These are phyloP conservation scores for Agrilus cyanescens DNA, from an alignment of 2,888 invertebrate genomes.

Conservation along the genomic window DNA sequence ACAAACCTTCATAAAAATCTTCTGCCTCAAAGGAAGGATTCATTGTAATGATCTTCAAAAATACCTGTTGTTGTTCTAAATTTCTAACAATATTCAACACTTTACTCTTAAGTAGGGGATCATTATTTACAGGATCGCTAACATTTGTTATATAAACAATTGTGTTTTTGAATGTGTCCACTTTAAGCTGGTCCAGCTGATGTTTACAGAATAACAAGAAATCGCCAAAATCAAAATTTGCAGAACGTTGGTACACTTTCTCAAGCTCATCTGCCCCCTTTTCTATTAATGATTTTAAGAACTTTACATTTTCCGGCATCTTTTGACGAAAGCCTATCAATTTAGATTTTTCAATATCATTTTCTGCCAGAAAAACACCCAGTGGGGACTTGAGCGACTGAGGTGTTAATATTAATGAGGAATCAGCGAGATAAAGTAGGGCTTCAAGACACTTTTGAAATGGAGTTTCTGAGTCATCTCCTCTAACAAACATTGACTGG, in stretches of 20 bases:
- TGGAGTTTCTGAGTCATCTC: background rate
- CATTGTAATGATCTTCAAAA: too few relatives aligned
- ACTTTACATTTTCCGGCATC: constrained; percentile 6
- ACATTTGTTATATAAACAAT: constrained; percentile 11
- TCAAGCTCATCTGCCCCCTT: constrained; percentile 3
- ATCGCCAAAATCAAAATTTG: constrained; percentile 10
- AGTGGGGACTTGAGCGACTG: constrained; percentile 7
- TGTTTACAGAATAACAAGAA: constrained; percentile 12
- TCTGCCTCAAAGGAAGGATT: too few relatives aligned
- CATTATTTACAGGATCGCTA: constrained; percentile 9
- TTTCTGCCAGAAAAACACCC: constrained; percentile 8
- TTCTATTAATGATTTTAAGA: constrained; percentile 5
- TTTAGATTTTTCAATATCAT: constrained; percentile 5
- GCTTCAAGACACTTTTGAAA: constrained; percentile 7
- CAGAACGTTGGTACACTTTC: constrained; percentile 5
- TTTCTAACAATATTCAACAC: too few relatives aligned
- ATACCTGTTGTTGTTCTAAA: too few relatives aligned
- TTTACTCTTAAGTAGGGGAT: background rate
- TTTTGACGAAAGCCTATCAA: constrained; percentile 9
- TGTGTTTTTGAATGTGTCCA: constrained; percentile 7
- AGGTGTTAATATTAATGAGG: constrained; percentile 3
- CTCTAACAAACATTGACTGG: constrained; percentile 8
- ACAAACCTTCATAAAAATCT: too few relatives aligned
- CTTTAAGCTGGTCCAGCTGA: constrained; percentile 6
- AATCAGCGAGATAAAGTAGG: constrained; percentile 7